Base-by-base conservation (phyloP, 1,140 invertebrate species). In the Helicoverpa zea region DNA sequence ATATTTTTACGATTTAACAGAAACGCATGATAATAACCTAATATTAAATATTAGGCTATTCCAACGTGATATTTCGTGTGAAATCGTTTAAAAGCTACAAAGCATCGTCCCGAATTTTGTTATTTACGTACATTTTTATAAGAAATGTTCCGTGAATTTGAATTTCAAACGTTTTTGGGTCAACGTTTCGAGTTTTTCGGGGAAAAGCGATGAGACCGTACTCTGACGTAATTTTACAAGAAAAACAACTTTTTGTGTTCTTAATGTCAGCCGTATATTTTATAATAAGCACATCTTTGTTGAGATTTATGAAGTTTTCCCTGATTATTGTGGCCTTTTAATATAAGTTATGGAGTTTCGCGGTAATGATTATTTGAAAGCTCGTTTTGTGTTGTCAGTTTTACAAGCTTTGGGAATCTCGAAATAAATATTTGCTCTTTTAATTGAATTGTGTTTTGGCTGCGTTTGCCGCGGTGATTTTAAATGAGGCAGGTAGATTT, bases 1-100 rank as follows among this genome's bases (percentile, higher is more conserved):
- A 70, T 70, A 68, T 68, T 64, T 64, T 51, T 68, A 68, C 64
- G 43, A 70, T 70, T 52, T 23, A 18, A 23, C 49, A 11, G 16
- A 47, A 70, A 70, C 16, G 16, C 16, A 51, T 13, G 16, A 52
- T 51, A 52, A 14, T 3, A 11, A 18, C 30, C 35, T 52, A 70
- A 52, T 13, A 23, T 47, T 51, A 23, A 16, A 66, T 47, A 35
- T 47, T 66, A 14, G 9, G n/a, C 35, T 47, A 51, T 52, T 23
- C 23, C 5, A 63, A 30, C 29, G 29, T 63, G 59, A 35, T 30
- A 64, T 29, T 63, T 63, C 59, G 11, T 29, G 56, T 58, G 29
- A 63, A 63, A 14, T 63, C 59, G 59, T 63, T 47, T 47, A 11
- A 47, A 66, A 66, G 2, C 35, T 43, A 58, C 23, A 58, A 58